These are phyloP conservation scores for Lochmaea crataegi DNA, from an alignment of 2,888 invertebrate genomes.

Conservation along the genomic window DNA sequence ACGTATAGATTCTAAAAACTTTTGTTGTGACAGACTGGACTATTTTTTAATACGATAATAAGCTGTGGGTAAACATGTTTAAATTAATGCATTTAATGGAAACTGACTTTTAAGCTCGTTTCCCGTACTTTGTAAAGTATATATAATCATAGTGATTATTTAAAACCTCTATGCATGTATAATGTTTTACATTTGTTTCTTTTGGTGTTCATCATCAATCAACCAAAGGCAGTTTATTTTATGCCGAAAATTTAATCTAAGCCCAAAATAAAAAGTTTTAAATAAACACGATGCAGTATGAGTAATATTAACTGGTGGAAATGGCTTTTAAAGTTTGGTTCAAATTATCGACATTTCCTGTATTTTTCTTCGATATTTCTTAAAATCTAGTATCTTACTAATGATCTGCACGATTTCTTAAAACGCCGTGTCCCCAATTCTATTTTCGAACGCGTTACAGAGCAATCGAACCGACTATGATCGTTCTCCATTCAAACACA, in stretches of 20 bases:
- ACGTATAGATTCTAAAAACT: not conserved
- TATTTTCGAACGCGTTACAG: conserved; percentile 15
- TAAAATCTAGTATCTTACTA: not conserved
- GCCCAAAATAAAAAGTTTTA: no score
- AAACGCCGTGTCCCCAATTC: conserved; percentile 18
- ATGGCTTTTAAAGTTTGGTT: no score
- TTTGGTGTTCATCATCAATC: not conserved
- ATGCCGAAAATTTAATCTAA: not conserved
- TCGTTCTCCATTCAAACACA: conserved; percentile 1
- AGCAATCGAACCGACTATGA: conserved; percentile 6
- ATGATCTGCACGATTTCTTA: conserved; percentile 17
- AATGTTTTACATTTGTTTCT: not conserved
- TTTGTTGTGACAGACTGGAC: not conserved
- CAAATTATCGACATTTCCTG: conserved; percentile 2
- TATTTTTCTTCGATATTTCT: not conserved
- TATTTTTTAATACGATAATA: not conserved
- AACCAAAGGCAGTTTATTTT: not conserved
- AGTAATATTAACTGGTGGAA: no score
- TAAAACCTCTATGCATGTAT: not conserved
- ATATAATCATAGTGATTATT: not conserved
- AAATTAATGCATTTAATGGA: not conserved
- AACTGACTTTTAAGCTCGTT: not conserved
- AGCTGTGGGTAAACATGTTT: not conserved
- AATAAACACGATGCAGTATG: no score
- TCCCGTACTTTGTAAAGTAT: not conserved